Percentiles rank a stretch among this genome's conserved stretches.
phyloP scores from a whole-genome alignment of 2,797 vertebrate species.

The Eidolon dupreanum region DNA sequence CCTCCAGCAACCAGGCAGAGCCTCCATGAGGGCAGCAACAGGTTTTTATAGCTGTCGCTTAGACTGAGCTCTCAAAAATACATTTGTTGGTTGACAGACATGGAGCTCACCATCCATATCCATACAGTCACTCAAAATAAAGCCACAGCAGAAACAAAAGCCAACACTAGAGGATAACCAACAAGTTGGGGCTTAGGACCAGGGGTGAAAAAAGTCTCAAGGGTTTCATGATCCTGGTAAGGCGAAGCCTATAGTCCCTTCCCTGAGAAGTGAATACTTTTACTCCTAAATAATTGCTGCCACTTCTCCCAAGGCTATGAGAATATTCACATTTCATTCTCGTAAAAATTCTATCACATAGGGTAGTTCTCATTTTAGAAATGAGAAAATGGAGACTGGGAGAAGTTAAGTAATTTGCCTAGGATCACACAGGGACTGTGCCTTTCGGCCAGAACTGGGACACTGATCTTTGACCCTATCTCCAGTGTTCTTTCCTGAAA shows the following conservation, averaged over 20 bases:
- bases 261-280: not conserved
- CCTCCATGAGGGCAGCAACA: not conserved
- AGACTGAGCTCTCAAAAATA: not conserved
- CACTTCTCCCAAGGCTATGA: accelerated
- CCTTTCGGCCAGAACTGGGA: not conserved
- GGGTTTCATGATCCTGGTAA: not conserved
- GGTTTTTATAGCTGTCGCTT: not conserved
- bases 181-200: not conserved
- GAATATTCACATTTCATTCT: not conserved
- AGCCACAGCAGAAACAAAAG: not conserved
- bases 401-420: not conserved
- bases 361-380: not conserved
- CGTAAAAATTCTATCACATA: not conserved
- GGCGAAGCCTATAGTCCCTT: not conserved
- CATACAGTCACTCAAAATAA: not conserved
- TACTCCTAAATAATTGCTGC: not conserved
- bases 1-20: not conserved
- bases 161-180: not conserved
- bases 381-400: not conserved
- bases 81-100: not conserved
- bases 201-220: not conserved
- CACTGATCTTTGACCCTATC: not conserved
- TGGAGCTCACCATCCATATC: not conserved
- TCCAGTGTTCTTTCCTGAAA: not conserved
- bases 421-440: not conserved